A percentile compares a stretch with the other conserved stretches of the same genome.
phyloP scores from a whole-genome alignment of 2,797 vertebrate genomes.

The Remorina albescens region DNA sequence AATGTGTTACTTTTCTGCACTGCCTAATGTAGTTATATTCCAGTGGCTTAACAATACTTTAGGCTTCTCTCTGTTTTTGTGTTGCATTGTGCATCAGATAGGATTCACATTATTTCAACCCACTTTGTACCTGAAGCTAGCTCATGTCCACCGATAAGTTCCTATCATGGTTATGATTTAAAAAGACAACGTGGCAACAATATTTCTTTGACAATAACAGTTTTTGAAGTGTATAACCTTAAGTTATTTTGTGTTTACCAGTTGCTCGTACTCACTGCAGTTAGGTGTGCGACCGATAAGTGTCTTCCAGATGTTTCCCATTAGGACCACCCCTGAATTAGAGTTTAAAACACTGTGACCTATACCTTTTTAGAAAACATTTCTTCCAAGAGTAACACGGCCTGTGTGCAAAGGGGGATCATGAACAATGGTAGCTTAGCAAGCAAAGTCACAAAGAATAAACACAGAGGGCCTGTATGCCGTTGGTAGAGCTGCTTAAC shows the following conservation, averaged over 20 bases:
- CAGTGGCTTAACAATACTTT: not conserved
- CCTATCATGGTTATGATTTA: not conserved
- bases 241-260: not conserved
- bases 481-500: constrained; percentile 17
- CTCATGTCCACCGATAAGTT: not conserved
- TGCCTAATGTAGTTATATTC: not conserved
- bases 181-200: not conserved
- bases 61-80: not conserved
- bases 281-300: too few species aligned
- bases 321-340: not conserved
- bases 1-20: not conserved
- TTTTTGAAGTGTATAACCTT: not conserved
- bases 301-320: not conserved
- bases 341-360: not conserved
- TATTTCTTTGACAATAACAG: not conserved
- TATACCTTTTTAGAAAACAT: not conserved
- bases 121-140: not conserved
- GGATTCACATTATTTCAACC: not conserved
- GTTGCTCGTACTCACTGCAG: not conserved
- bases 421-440: constrained; percentile 18
- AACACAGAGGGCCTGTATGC: constrained; percentile 8
- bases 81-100: not conserved
- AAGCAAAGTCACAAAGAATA: constrained; percentile 36
- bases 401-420: constrained; percentile 2
- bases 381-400: constrained; percentile 5